A percentile compares a stretch with the other conserved stretches of the same genome.
Conservation (phyloP, 2,888 invertebrate species). For the Zygaena filipendulae region DNA sequence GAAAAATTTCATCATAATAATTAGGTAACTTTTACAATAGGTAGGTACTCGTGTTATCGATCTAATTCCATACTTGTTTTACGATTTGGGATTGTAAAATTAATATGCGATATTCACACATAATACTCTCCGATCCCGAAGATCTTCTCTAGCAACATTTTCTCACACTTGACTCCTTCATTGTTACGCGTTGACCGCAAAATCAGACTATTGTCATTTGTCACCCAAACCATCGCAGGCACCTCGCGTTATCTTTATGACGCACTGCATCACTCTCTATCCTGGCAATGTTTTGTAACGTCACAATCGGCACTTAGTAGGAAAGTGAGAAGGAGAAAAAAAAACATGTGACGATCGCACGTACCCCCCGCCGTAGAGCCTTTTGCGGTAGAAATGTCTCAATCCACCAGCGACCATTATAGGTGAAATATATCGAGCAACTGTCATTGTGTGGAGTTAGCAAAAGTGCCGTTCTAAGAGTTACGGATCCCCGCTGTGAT, state of each 20-base stretch:
- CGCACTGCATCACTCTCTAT: slow-evolving; percentile 14
- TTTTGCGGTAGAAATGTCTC: slow-evolving; percentile 62
- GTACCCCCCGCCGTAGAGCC: slow-evolving; percentile 44
- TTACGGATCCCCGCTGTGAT: slow-evolving; percentile 41
- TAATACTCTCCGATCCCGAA: too few species aligned
- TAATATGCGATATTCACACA: too few species aligned
- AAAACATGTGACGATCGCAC: slow-evolving; percentile 30
- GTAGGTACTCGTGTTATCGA: too few species aligned
- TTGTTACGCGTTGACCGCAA: slow-evolving; percentile 25
- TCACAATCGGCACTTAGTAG: slow-evolving; percentile 41
- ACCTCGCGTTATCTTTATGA: slow-evolving; percentile 23
- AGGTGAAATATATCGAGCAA: slow-evolving; percentile 28
- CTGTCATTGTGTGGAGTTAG: slow-evolving; percentile 27
- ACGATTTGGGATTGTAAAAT: too few species aligned
- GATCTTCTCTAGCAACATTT: too few species aligned
- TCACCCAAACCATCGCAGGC: slow-evolving; percentile 23
- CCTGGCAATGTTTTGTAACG: slow-evolving; percentile 32
- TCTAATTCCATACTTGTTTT: too few species aligned
- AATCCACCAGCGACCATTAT: slow-evolving; percentile 32
- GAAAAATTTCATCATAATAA: too few species aligned
- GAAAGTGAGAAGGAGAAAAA: slow-evolving; percentile 31
- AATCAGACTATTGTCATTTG: slow-evolving; percentile 20
- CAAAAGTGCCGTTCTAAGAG: slow-evolving; percentile 31
- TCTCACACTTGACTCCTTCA: slow-evolving; percentile 16
- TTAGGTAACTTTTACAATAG: too few species aligned